Percentiles rank a stretch among this genome's conserved stretches.
These are phyloP conservation scores for Apostichopus parvimensis DNA, from an alignment of 35 echinoderm and acorn worm species.

Conservation along the genomic window DNA sequence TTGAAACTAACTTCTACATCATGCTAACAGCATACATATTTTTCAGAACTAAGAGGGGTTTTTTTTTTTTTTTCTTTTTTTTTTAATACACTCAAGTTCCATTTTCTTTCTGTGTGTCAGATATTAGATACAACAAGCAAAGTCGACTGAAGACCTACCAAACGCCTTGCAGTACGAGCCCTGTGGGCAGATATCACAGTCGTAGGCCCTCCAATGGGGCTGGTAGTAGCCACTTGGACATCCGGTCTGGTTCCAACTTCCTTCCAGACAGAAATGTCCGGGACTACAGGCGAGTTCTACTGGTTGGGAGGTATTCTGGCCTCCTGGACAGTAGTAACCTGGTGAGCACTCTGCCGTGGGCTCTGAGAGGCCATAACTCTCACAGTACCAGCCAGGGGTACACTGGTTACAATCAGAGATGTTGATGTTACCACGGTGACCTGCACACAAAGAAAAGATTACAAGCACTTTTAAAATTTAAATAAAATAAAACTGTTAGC, in stretches of 20 bases:
- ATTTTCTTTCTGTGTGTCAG: no score
- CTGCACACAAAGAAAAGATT: neutral
- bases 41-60: no score
- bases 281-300: constrained; percentile 92
- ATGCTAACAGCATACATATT: no score
- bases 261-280: constrained; percentile 86
- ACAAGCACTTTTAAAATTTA: no score
- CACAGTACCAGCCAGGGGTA: constrained; percentile 90
- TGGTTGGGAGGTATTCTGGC: constrained; percentile 84
- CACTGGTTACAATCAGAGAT: constrained; percentile 79
- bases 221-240: constrained; percentile 91
- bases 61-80: neutral
- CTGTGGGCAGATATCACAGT: constrained; percentile 83
- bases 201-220: constrained; percentile 83
- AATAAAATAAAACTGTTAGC: no score
- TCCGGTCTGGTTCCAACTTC: constrained; percentile 82
- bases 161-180: constrained; percentile 93
- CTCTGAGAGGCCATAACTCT: constrained; percentile 69
- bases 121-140: no score
- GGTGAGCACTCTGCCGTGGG: constrained; percentile 69
- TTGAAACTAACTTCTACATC: no score
- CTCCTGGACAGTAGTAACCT: constrained; percentile 90
- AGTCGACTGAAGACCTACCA: constrained; percentile 53
- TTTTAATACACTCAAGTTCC: neutral
- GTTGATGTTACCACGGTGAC: constrained; percentile 68